These are phyloP conservation scores for Falco novaeseelandiae DNA, from an alignment of 2,797 vertebrate genomes.

Conservation along the genomic window DNA sequence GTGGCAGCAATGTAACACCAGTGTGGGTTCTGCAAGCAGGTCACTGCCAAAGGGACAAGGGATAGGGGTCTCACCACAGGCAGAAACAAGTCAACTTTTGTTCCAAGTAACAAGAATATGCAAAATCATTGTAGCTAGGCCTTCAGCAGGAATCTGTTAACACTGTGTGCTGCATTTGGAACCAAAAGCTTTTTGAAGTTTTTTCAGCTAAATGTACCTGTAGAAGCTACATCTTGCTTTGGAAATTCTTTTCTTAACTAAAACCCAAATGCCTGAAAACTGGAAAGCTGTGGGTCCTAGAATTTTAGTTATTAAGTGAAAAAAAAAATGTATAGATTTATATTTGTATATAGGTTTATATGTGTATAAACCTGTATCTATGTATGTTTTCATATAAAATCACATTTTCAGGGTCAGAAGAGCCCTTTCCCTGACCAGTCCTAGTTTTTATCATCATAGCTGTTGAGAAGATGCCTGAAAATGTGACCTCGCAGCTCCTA, in stretches of 20 bases:
- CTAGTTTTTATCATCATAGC: not conserved
- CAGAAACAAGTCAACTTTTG: not conserved
- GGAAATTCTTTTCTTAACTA: not conserved
- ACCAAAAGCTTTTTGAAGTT: not conserved
- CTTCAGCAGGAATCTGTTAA: not conserved
- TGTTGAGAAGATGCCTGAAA: not conserved
- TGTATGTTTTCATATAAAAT: not conserved
- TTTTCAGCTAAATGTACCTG: not conserved
- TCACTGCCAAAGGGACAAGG: not conserved
- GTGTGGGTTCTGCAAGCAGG: not conserved
- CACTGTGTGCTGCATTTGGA: not conserved
- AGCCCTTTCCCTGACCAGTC: not conserved
- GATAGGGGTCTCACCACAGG: not conserved
- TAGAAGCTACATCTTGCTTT: not conserved
- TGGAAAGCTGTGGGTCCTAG: not conserved
- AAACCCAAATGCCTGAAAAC: not conserved
- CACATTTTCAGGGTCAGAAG: not conserved
- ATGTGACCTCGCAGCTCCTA: not conserved
- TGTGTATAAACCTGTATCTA: not conserved
- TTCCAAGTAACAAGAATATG: not conserved
- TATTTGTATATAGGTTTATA: rapidly evolving
- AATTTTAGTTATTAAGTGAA: not conserved
- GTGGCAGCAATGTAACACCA: not conserved
- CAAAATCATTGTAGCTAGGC: not conserved
- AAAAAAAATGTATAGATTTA: not conserved